A percentile compares a stretch with the other conserved stretches of the same genome.
These are phyloP conservation scores for Lamellibrachia columna DNA, from an alignment of 2,888 invertebrate species.

Conservation along the genomic window DNA sequence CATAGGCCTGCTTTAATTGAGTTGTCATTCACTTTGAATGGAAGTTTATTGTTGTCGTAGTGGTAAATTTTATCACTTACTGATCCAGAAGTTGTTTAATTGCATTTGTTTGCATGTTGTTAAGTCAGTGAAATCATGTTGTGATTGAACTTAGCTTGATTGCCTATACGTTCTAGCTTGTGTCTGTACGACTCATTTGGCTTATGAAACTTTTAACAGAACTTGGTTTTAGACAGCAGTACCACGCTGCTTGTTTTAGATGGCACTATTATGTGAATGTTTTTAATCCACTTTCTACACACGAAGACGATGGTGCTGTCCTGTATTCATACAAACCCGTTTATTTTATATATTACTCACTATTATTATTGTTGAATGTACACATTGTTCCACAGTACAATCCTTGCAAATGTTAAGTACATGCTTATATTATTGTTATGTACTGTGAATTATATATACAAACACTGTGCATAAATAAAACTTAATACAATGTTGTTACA, in stretches of 20 bases:
- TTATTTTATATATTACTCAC: not conserved
- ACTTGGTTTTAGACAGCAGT: not conserved
- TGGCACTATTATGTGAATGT: not conserved
- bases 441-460: not conserved
- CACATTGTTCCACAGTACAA: not conserved
- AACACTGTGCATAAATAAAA: not conserved
- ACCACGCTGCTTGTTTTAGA: not conserved
- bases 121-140: not conserved
- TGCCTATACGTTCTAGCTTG: not conserved
- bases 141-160: not conserved
- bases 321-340: not conserved
- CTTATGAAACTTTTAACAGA: not conserved
- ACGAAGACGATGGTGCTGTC: not conserved
- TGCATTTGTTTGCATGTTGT: not conserved
- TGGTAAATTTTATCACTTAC: not conserved
- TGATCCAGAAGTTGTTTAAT: not conserved
- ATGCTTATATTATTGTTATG: not conserved
- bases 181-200: not conserved
- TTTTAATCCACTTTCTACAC: not conserved
- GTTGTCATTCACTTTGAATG: not conserved
- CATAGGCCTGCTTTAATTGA: not conserved
- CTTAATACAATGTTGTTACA: not conserved
- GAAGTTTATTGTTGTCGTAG: not conserved
- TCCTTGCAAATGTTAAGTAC: not conserved
- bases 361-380: not conserved